Evolutionary conservation across 1,140 invertebrate species (phyloP).

Genomic region (Harpegnathos saltator): DNA sequence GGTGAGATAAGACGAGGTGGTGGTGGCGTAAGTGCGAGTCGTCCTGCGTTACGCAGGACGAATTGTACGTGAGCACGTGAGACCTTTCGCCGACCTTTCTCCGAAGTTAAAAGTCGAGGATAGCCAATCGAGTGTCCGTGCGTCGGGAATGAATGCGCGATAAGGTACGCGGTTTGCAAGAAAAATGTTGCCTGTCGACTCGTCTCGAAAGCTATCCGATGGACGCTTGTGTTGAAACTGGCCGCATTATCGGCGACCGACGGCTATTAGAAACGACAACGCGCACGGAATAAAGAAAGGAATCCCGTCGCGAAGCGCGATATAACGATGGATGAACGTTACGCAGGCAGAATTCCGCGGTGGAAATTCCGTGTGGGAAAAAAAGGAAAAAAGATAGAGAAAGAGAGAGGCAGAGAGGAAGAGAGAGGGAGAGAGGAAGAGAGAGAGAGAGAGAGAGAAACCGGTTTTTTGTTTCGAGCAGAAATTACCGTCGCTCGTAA

Average conservation of each 20-base stretch:
- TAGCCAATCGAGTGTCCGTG: not conserved
- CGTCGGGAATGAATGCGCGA: not conserved
- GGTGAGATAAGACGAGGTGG: not conserved
- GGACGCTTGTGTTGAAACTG: not conserved
- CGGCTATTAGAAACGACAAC: not conserved
- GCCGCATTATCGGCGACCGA: not conserved
- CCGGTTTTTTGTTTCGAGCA: too few relatives aligned
- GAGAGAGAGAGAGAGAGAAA: too few relatives aligned
- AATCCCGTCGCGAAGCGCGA: not conserved
- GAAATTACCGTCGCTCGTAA: slow-evolving; percentile 33
- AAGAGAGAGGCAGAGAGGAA: too few relatives aligned
- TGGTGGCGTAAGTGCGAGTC: not conserved
- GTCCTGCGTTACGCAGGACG: slow-evolving; percentile 9
- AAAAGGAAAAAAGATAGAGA: too few relatives aligned
- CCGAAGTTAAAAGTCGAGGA: not conserved
- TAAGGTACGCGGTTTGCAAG: not conserved
- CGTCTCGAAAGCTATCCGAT: not conserved
- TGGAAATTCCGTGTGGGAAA: not conserved
- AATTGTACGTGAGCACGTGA: not conserved
- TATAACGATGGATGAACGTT: not conserved
- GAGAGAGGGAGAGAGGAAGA: too few relatives aligned
- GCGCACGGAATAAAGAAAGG: too few relatives aligned
- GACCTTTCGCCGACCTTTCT: not conserved
- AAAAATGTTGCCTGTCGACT: not conserved
- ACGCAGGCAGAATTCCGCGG: too few relatives aligned